phyloP scores from a whole-genome alignment of 2,797 vertebrate species.

The Masticophis lateralis region DNA sequence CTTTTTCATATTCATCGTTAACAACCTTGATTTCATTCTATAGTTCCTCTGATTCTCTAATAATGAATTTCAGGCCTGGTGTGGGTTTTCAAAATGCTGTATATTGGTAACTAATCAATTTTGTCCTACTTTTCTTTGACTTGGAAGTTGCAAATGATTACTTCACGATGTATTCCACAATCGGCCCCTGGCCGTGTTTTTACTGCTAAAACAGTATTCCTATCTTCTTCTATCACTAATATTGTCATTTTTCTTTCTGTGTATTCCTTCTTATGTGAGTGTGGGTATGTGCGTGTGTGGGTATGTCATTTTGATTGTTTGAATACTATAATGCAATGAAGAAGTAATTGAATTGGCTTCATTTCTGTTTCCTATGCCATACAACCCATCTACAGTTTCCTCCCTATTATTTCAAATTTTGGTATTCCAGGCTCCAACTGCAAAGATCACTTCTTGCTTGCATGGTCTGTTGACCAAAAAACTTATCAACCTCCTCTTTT shows the following conservation, averaged over 20 bases:
- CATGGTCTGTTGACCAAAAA: not conserved
- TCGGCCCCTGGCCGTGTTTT: not conserved
- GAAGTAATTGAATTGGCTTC: not conserved
- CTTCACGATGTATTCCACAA: not conserved
- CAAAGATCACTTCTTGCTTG: not conserved
- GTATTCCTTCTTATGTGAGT: not conserved
- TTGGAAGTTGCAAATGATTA: not conserved
- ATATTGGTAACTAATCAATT: not conserved
- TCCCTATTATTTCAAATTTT: not conserved
- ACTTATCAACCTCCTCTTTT: not conserved
- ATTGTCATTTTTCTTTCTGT: not conserved
- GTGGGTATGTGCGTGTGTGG: not conserved
- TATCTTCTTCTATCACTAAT: not conserved
- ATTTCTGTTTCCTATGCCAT: not conserved
- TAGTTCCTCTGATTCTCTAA: not conserved
- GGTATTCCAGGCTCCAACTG: not conserved
- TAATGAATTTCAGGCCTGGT: not conserved
- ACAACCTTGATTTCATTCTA: not conserved
- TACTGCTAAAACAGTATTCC: not conserved
- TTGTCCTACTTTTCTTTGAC: not conserved
- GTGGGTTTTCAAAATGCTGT: not conserved
- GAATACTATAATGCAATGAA: not conserved
- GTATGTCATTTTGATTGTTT: not conserved
- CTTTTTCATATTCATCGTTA: not conserved
- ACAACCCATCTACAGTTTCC: not conserved